Conservation (phyloP, 1,140 invertebrate species). For the Macrosteles quadrilineatus region DNA sequence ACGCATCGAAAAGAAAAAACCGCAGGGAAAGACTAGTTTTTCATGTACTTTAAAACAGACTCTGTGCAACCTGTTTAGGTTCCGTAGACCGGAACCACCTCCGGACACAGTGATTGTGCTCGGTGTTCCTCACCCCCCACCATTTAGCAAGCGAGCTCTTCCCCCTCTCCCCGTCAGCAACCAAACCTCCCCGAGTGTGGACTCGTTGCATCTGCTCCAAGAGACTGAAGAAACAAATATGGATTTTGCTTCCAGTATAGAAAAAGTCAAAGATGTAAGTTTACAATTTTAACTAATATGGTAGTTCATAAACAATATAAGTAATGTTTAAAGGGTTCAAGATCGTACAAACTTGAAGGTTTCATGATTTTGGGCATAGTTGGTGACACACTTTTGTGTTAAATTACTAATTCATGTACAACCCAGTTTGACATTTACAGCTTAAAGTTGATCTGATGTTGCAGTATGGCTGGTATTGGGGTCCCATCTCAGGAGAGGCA, state of each 20-base stretch:
- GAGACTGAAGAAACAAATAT: conserved; percentile 57
- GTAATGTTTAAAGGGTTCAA: no score
- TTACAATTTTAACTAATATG: conserved; percentile 28
- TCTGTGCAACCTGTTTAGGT: conserved; percentile 80
- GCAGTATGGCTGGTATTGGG: conserved; percentile 98
- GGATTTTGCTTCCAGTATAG: conserved; percentile 89
- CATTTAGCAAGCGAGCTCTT: conserved; percentile 69
- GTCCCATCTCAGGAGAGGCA: conserved; percentile 90
- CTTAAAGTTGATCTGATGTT: no score
- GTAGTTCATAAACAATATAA: no score
- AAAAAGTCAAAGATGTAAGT: conserved; percentile 92
- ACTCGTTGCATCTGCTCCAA: conserved; percentile 32
- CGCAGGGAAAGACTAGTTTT: conserved; percentile 53
- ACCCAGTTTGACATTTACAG: no score
- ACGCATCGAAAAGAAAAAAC: conserved; percentile 27
- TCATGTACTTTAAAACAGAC: conserved; percentile 79
- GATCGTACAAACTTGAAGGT: no score
- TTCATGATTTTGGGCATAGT: no score
- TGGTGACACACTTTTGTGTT: no score
- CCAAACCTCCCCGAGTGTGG: conserved; percentile 39
- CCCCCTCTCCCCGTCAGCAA: conserved; percentile 68
- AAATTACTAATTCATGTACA: no score
- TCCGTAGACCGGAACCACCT: conserved; percentile 51
- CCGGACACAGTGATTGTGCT: conserved; percentile 39
- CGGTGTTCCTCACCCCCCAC: conserved; percentile 43